Conservation (phyloP, 2,888 invertebrate genomes). For the Synergus japonicus region DNA sequence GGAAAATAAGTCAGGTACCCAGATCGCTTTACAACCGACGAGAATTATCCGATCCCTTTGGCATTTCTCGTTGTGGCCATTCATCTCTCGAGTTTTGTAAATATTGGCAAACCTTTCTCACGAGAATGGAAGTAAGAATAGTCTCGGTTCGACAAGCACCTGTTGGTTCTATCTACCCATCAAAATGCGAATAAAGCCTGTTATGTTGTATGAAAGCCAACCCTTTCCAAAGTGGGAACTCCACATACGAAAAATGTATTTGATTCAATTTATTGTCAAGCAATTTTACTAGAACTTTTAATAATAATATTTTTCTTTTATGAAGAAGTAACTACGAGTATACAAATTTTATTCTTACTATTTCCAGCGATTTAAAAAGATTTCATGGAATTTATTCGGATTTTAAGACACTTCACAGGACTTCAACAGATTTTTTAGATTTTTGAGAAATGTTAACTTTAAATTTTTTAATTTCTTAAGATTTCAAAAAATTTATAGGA, state of each 20-base stretch:
- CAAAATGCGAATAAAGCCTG: conserved; percentile 6
- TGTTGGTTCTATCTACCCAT: conserved; percentile 38
- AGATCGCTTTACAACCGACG: conserved; percentile 1
- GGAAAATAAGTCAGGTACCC: conserved; percentile 31
- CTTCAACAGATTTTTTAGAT: too few species aligned
- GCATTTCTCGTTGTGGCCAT: conserved; percentile 1
- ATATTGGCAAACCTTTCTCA: conserved; percentile 52
- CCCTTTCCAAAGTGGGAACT: conserved; percentile 19
- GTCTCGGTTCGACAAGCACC: conserved; percentile 40
- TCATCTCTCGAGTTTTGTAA: conserved; percentile 51
- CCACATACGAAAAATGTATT: not conserved
- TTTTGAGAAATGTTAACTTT: too few species aligned
- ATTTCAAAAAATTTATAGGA: too few species aligned
- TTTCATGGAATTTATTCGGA: too few species aligned
- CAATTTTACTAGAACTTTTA: too few species aligned
- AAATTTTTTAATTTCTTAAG: too few species aligned
- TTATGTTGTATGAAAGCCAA: conserved; percentile 4
- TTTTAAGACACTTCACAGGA: too few species aligned
- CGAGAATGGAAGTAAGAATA: conserved; percentile 28
- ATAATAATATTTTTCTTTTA: too few species aligned
- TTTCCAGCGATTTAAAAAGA: too few species aligned
- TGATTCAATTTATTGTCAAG: not conserved
- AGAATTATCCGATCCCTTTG: conserved; percentile 1
- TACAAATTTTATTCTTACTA: too few species aligned
- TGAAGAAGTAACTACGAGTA: too few species aligned